phyloP scores from a whole-genome alignment of 2,797 vertebrate genomes.

The Notolepis coatsorum region DNA sequence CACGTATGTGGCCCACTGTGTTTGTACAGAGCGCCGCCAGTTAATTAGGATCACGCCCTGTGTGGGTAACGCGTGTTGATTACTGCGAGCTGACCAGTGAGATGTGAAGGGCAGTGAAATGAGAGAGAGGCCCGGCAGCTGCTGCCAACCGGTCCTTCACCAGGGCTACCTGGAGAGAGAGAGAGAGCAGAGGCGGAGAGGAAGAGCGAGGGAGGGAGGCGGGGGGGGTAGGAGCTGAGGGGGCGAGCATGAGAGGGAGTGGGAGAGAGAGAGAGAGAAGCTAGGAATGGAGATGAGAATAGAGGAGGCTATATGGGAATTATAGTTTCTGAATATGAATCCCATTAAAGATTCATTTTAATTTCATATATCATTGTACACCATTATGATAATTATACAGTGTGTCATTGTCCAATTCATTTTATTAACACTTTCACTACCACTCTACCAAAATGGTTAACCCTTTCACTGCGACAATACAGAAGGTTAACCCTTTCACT shows the following conservation, averaged over 20 bases:
- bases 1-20: slow-evolving; percentile 30
- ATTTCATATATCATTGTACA: no score
- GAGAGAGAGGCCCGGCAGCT: slow-evolving; percentile 7
- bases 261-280: not conserved
- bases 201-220: not conserved
- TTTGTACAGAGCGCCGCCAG: slow-evolving; percentile 52
- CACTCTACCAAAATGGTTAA: no score
- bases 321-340: not conserved
- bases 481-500: no score
- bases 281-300: not conserved
- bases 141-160: not conserved
- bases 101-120: slow-evolving; percentile 76
- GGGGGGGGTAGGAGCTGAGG: no score
- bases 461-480: no score
- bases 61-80: slow-evolving; percentile 67
- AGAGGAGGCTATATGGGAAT: not conserved
- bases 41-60: slow-evolving; percentile 71
- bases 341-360: no score
- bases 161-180: not conserved
- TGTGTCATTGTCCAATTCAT: no score
- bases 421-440: no score
- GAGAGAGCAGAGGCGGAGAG: not conserved
- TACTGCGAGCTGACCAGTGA: slow-evolving; percentile 76
- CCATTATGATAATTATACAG: no score
- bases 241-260: not conserved